These are phyloP conservation scores for Furnarius figulus DNA, from an alignment of 2,113 vertebrate species.

Conservation along the genomic window DNA sequence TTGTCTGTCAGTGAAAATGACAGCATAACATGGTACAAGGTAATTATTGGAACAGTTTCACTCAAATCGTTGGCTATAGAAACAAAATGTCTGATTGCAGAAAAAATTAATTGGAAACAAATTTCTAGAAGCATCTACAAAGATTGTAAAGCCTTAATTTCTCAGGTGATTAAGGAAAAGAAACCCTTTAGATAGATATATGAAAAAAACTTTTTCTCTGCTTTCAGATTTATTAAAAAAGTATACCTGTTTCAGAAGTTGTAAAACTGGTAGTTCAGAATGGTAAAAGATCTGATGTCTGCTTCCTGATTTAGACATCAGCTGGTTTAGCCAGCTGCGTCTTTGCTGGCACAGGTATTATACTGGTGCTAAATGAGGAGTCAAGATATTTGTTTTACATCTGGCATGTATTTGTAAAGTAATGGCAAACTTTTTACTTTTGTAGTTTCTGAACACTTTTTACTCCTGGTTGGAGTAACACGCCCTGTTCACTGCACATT, in stretches of 20 bases:
- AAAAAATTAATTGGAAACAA: neutral
- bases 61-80: neutral
- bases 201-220: neutral
- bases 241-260: neutral
- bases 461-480: no score
- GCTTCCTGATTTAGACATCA: neutral
- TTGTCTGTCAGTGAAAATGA: slow-evolving; percentile 1
- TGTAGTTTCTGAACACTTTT: neutral
- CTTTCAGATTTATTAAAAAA: neutral
- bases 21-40: slow-evolving; percentile 70
- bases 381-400: neutral
- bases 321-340: neutral
- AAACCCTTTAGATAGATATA: neutral
- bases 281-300: neutral
- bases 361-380: neutral
- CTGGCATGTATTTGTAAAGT: neutral
- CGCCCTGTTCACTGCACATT: neutral
- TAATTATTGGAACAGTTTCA: slow-evolving; percentile 27
- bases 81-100: neutral
- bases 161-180: neutral
- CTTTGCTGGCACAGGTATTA: neutral
- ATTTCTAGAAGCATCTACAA: neutral
- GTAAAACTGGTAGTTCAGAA: neutral
- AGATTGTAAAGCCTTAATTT: neutral
- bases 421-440: neutral